These are phyloP conservation scores for Drosophila lutescens DNA, from an alignment of 2,888 invertebrate genomes.

Conservation along the genomic window DNA sequence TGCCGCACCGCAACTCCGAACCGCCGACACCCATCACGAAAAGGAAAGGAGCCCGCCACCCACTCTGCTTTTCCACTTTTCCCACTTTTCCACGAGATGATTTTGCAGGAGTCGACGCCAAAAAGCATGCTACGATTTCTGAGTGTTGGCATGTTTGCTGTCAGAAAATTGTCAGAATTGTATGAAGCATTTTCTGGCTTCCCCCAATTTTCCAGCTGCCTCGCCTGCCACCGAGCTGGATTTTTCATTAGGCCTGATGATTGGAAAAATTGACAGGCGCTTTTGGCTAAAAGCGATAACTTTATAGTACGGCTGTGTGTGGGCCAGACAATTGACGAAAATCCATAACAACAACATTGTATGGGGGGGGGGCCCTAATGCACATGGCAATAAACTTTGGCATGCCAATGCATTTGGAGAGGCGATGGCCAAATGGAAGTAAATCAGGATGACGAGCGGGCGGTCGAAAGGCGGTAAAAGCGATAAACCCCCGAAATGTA, in stretches of 20 bases:
- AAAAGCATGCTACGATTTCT: constrained; percentile 69
- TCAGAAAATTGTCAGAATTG: constrained; percentile 80
- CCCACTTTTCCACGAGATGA: neutral
- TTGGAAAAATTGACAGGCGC: constrained; percentile 75
- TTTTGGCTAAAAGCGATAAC: constrained; percentile 64
- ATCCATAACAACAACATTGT: constrained; percentile 36
- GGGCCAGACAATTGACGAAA: constrained; percentile 62
- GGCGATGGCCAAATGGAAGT: constrained; percentile 23
- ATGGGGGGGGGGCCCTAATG: constrained; percentile 1
- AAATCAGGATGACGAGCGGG: constrained; percentile 4
- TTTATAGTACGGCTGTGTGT: constrained; percentile 44
- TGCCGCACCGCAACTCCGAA: constrained; percentile 76
- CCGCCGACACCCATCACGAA: constrained; percentile 42
- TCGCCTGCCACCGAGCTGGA: constrained; percentile 51
- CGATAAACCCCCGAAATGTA: too few relatives aligned
- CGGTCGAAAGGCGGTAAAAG: too few relatives aligned
- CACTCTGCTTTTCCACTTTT: neutral
- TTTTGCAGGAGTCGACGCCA: constrained; percentile 13
- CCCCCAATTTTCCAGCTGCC: constrained; percentile 22
- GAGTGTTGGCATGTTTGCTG: constrained; percentile 80
- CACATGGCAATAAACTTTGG: constrained; percentile 37
- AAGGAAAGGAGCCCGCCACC: constrained; percentile 4
- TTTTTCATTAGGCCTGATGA: constrained; percentile 76
- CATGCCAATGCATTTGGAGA: constrained; percentile 38
- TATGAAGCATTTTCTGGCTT: constrained; percentile 42